phyloP scores from a whole-genome alignment of 2,888 invertebrate species.

The Apodemia zela region DNA sequence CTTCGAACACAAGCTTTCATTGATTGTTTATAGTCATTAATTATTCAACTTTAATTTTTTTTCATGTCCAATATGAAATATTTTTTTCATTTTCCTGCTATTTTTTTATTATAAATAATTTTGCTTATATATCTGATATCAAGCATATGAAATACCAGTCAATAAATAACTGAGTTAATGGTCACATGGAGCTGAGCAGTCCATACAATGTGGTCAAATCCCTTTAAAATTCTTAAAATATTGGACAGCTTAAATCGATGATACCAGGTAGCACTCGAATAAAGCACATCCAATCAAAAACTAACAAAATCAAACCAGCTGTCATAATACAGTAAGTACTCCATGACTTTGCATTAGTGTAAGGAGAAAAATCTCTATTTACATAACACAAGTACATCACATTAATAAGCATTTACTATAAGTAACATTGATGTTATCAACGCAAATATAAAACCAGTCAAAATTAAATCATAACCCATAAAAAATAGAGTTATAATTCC shows the following conservation, averaged over 20 bases:
- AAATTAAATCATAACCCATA: slow-evolving; percentile 2
- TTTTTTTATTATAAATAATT: too few relatives aligned
- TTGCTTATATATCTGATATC: too few relatives aligned
- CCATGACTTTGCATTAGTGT: neutral
- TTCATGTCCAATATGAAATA: too few relatives aligned
- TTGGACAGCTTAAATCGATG: neutral
- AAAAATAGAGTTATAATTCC: neutral
- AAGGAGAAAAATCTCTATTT: slow-evolving; percentile 11
- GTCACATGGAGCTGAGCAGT: too few relatives aligned
- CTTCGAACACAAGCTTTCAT: too few relatives aligned
- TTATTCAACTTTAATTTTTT: too few relatives aligned
- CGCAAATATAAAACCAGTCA: neutral
- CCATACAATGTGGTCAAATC: too few relatives aligned
- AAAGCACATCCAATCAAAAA: slow-evolving; percentile 4
- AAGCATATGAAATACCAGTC: too few relatives aligned
- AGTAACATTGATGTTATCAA: slow-evolving; percentile 4
- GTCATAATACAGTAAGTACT: slow-evolving; percentile 7
- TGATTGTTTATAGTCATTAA: too few relatives aligned
- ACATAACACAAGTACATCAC: slow-evolving; percentile 25
- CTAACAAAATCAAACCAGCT: slow-evolving; percentile 1
- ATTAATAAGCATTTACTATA: slow-evolving; percentile 26
- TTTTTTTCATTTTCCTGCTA: too few relatives aligned
- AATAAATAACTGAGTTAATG: too few relatives aligned
- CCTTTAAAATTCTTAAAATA: neutral
- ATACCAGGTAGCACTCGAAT: neutral